Evolutionary conservation across 2,888 invertebrate genomes (phyloP), one percentile per base, ranked within the genome.

Genomic region (Lasioglossum figueresi): DNA sequence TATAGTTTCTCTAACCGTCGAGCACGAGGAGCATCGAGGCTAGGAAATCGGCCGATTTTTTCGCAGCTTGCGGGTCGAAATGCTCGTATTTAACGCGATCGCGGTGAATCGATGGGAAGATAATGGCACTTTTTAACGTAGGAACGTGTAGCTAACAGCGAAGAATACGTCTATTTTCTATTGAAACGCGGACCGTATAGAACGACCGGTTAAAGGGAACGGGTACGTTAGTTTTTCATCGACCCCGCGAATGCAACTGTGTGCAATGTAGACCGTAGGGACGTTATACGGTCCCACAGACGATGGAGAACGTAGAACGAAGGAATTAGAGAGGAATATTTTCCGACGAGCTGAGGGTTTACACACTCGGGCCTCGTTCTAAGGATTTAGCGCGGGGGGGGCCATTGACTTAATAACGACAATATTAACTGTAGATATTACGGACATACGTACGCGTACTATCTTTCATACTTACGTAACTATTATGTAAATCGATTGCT

Each of bases 381-480:
- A 85, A 79, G 40, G 45, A 66, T 70, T 76, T 71, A 71, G 31
- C n/a, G 74, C 80, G 40, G 71, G 82, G 40, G 77, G 80, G 76
- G 80, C 73, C 82, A 73, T 84, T 83, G 88, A 91, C 89, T 91
- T 91, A 91, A 93, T 89, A 80, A 92, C 88, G 94, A 94, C 94
- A 94, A 94, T 94, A 94, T 91, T 90, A 86, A 89, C 76, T 90
- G 87, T 92, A 93, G 91, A 91, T 91, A 91, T 81, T 84, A 87
- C 83, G 80, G 34, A 85, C 48, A n/a, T 87, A 56, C n/a, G 76
- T 78, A 83, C 70, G 77, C 71, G 76, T 78, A 82, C 78, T 84
- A 87, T 82, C 82, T 89, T 89, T 90, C 90, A 63, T 86, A 88
- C 84, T 83, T 83, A 90, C 82, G 80, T 88, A 86, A 75, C 71